Evolutionary conservation across 2,797 vertebrate species (phyloP), one percentile per base, ranked within the genome.

Genomic region (Paedocypris micromegethes): DNA sequence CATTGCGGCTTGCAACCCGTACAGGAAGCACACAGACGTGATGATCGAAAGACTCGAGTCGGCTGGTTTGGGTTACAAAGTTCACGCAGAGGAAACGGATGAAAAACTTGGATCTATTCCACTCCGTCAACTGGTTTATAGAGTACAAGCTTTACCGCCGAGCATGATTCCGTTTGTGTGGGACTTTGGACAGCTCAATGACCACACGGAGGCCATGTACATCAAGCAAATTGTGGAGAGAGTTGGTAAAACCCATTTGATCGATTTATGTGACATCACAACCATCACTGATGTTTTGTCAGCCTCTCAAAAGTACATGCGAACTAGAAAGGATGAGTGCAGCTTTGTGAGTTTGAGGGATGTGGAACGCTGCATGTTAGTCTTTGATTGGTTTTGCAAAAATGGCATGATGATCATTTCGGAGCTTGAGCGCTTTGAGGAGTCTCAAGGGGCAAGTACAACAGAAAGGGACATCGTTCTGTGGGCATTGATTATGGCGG

Each of bases 1-100:
- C 70, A 92, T 99, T 9, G 96, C 96, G 0, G 97, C 97, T 62
- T 99, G 97, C 84, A 99, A 99, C 74, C 97, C 96, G 1, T 99
- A 99, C 64, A 85, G 96, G 9, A 97, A 93, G 70, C 97, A 98
- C 83, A 90, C 92, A 0, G 89, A 86, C 49, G 81, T 87, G 75
- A 95, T 95, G 93, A 95, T 99, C 79, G 72, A 83, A 2, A 92
- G 92, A 65, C 76, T 99, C 78, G 97, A 99, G 75, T 85, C 90
- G 0, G 94, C 96, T 0, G 97, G 97, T 1, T 80, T 99, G 70
- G 96, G 97, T 2, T 99, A 98, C 82, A 79, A 90, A 62, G 94
- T 99, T 53, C 83, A 85, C 23, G 91, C 94, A 1, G 91, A 95
- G 6, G 92, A 96, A 66, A 93, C 91, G 0, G 87, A 89, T 2